Evolutionary conservation across 2,888 invertebrate genomes (phyloP).

Genomic region (Toxonevra muliebris): DNA sequence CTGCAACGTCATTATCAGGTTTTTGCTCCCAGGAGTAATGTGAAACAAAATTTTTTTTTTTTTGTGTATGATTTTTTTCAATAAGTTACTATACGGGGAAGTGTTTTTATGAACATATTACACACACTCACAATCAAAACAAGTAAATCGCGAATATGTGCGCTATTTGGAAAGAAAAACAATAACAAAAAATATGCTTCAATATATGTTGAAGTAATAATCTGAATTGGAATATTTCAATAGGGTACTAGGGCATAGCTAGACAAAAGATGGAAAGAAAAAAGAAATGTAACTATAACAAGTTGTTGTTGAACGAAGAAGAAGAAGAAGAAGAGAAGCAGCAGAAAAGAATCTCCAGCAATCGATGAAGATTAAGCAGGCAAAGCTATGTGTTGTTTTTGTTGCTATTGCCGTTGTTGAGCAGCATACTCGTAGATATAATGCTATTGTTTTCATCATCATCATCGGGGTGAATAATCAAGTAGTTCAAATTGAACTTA

Average conservation of each 20-base stretch:
- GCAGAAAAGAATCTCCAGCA: too few species aligned
- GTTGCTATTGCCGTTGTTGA: too few species aligned
- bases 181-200: too few species aligned
- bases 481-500: too few species aligned
- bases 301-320: not conserved
- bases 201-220: too few species aligned
- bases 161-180: too few species aligned
- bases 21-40: conserved; percentile 29
- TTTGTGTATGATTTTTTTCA: too few species aligned
- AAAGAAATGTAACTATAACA: not conserved
- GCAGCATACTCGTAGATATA: too few species aligned
- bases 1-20: conserved; percentile 30
- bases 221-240: not conserved
- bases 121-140: too few species aligned
- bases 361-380: not conserved
- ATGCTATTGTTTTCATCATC: not conserved
- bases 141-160: too few species aligned
- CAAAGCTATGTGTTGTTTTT: too few species aligned
- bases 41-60: not conserved
- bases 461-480: not conserved
- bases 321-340: not conserved
- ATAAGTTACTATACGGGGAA: too few species aligned
- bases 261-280: not conserved
- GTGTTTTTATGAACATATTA: not conserved
- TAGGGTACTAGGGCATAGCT: conserved; percentile 5